A percentile compares a stretch with the other conserved stretches of the same genome.
These are phyloP conservation scores for Rhagonycha fulva DNA, from an alignment of 2,888 invertebrate species.

Conservation along the genomic window DNA sequence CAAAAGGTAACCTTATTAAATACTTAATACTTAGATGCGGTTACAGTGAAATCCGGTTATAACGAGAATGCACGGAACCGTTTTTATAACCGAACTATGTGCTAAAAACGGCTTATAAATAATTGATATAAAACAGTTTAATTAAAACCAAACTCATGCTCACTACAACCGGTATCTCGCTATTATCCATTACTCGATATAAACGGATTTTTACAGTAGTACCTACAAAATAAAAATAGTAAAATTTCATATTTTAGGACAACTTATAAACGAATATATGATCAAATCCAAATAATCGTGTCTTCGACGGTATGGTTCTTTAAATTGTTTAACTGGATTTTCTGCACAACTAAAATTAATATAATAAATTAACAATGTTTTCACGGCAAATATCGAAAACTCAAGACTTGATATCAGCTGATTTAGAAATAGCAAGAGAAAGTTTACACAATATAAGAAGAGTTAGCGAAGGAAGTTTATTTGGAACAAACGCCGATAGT, in stretches of 20 bases:
- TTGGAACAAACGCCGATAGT: constrained; percentile 8
- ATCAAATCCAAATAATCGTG: background rate
- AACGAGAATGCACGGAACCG: too few relatives aligned
- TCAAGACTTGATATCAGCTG: background rate
- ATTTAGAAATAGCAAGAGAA: constrained; percentile 13
- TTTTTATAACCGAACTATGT: too few relatives aligned
- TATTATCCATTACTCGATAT: too few relatives aligned
- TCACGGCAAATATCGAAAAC: background rate
- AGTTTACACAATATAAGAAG: constrained; percentile 25
- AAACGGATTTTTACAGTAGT: background rate
- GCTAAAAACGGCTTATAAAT: too few relatives aligned
- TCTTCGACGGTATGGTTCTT: background rate
- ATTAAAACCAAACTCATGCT: too few relatives aligned
- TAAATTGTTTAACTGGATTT: background rate
- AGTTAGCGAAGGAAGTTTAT: constrained; percentile 21
- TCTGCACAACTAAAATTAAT: background rate
- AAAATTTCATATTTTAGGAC: background rate
- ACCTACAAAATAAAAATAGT: background rate
- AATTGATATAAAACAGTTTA: too few relatives aligned
- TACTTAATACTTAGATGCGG: background rate
- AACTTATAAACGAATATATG: background rate
- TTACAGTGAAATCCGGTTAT: too few relatives aligned
- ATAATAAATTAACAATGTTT: background rate
- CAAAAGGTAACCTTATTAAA: background rate
- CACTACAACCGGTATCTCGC: too few relatives aligned